Percentiles rank a stretch among this genome's conserved stretches.
phyloP scores from a whole-genome alignment of 2,797 vertebrate species.

The Enteromius anoplus region DNA sequence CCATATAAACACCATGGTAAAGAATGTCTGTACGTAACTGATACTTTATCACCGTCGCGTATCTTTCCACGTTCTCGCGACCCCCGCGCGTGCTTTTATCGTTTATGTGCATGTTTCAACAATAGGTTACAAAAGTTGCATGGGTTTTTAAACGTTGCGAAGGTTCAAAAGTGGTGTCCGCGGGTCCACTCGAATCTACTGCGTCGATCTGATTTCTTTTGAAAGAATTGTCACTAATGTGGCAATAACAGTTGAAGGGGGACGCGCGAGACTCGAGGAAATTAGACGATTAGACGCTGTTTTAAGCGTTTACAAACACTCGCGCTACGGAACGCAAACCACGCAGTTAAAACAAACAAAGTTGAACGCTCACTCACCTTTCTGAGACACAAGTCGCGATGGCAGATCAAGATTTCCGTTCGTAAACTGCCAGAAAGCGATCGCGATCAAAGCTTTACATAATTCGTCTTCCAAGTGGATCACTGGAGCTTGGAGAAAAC shows the following conservation, averaged over 20 bases:
- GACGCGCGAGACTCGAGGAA: not conserved
- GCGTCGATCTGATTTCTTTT: not conserved
- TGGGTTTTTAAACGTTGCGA: not conserved
- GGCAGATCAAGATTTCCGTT: slow-evolving; percentile 4
- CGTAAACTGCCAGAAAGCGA: slow-evolving; percentile 20
- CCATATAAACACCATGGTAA: not conserved
- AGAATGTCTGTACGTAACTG: not conserved
- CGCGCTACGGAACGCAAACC: slow-evolving; percentile 12
- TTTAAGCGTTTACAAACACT: slow-evolving; percentile 26
- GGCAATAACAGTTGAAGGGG: not conserved
- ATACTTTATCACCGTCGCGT: not conserved
- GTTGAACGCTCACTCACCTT: slow-evolving; percentile 49
- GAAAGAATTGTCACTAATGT: not conserved
- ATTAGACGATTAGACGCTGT: not conserved
- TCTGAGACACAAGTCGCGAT: slow-evolving; percentile 17
- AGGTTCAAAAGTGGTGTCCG: not conserved
- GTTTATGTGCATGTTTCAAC: not conserved
- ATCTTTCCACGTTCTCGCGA: not conserved
- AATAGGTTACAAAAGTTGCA: not conserved
- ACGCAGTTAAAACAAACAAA: slow-evolving; percentile 39
- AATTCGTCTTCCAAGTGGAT: slow-evolving; percentile 10
- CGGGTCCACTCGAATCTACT: no score
- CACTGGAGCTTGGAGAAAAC: not conserved
- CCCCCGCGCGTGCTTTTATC: not conserved
- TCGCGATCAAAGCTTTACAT: slow-evolving; percentile 38